These are phyloP conservation scores for Aptenodytes patagonicus DNA, from an alignment of 2,113 vertebrate species.

Conservation along the genomic window DNA sequence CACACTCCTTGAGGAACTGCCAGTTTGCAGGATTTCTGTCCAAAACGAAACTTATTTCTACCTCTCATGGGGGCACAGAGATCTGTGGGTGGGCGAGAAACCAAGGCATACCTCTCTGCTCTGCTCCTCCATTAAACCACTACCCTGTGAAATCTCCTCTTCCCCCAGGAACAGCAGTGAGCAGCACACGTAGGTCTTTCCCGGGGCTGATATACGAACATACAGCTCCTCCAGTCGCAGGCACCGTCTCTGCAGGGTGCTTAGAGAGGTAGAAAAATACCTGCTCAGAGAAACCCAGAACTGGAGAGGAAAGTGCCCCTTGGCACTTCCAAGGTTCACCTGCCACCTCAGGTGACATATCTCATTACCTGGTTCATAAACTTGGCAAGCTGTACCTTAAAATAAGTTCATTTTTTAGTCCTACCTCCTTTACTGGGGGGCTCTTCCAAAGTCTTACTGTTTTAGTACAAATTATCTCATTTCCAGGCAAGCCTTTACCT, in stretches of 20 bases:
- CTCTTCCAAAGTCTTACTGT: neutral
- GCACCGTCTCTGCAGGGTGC: neutral
- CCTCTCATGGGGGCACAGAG: neutral
- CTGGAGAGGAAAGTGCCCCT: neutral
- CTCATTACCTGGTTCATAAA: neutral
- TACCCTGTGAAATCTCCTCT: neutral
- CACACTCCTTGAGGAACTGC: neutral
- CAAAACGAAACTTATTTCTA: neutral
- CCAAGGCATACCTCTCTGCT: neutral
- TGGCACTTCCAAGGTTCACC: neutral
- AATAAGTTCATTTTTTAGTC: neutral
- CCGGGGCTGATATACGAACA: neutral
- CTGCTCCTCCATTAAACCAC: neutral
- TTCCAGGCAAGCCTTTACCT: neutral
- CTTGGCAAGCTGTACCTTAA: neutral
- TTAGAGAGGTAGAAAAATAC: neutral
- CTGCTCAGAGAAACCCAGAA: neutral
- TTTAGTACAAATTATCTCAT: neutral
- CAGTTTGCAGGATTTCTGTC: neutral
- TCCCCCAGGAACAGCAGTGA: neutral
- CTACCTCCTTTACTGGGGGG: neutral
- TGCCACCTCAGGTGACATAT: neutral
- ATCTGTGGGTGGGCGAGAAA: neutral
- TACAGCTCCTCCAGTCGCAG: neutral
- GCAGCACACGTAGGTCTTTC: fast-evolving